phyloP scores from a whole-genome alignment of 2,113 vertebrate species.

The Anarhynchus alexandrinus region DNA sequence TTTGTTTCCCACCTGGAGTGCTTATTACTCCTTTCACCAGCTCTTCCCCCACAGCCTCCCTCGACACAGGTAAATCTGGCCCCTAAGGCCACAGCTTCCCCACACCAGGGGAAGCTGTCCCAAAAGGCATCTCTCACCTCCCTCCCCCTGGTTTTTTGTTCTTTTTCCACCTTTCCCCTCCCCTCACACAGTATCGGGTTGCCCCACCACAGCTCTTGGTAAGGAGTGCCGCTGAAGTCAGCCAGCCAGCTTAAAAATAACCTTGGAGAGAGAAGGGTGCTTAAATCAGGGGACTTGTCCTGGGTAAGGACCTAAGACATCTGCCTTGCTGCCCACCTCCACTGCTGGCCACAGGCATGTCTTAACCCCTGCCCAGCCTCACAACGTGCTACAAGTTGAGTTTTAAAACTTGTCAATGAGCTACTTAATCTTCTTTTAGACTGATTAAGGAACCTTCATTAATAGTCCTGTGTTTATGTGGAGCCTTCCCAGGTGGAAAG shows the following conservation, averaged over 20 bases:
- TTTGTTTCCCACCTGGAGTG: slow-evolving; percentile 5
- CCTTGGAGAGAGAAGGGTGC: not conserved
- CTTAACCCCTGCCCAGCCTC: not conserved
- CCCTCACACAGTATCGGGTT: accelerated
- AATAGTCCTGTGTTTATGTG: not conserved
- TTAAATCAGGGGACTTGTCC: not conserved
- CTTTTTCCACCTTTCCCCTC: not conserved
- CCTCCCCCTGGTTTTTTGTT: not conserved
- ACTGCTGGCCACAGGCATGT: not conserved
- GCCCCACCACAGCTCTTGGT: not conserved
- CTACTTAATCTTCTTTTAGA: not conserved
- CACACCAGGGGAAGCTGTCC: not conserved
- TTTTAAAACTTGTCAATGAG: not conserved
- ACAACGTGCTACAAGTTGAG: not conserved
- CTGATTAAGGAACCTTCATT: not conserved
- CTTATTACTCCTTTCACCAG: not conserved
- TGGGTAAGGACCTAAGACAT: not conserved
- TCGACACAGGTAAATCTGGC: not conserved
- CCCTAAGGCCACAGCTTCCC: not conserved
- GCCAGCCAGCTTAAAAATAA: not conserved
- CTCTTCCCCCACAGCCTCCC: not conserved
- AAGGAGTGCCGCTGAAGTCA: not conserved
- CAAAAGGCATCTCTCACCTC: not conserved
- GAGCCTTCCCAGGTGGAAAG: not conserved
- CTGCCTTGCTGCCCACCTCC: not conserved